A percentile compares a stretch with the other conserved stretches of the same genome.
These are phyloP conservation scores for Oreortyx pictus DNA, from an alignment of 2,797 vertebrate species.

Conservation along the genomic window DNA sequence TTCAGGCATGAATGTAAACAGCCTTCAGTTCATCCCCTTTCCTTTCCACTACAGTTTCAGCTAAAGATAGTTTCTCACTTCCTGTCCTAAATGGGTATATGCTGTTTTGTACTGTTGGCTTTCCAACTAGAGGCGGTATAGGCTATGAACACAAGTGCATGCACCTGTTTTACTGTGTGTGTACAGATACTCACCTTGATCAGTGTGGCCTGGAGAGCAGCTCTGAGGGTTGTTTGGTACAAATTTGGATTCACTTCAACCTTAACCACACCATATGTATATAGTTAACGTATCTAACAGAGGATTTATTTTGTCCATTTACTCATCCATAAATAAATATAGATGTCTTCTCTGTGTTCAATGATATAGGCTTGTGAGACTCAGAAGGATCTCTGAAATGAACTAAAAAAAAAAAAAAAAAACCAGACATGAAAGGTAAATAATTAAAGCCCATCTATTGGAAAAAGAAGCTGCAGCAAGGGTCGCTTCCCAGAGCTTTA, in stretches of 20 bases:
- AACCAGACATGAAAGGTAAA: not conserved
- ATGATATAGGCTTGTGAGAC: not conserved
- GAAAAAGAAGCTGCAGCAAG: not conserved
- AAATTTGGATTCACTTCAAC: not conserved
- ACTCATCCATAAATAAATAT: not conserved
- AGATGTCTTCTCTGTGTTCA: not conserved
- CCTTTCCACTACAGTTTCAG: conserved; percentile 15
- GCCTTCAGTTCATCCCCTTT: not conserved
- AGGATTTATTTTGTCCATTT: not conserved
- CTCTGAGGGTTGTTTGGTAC: not conserved
- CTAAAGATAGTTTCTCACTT: conserved; percentile 34
- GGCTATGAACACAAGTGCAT: not conserved
- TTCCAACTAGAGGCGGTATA: not conserved
- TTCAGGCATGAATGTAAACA: not conserved
- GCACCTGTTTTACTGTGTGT: not conserved
- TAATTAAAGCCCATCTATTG: not conserved
- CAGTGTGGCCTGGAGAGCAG: not conserved
- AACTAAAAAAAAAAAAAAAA: not conserved
- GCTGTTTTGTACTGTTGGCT: not conserved
- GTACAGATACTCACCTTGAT: not conserved
- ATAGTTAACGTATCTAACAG: not conserved
- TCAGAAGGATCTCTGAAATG: not conserved
- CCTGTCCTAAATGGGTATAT: not conserved
- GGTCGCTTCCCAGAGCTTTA: not conserved
- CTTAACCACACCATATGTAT: not conserved